Conservation (phyloP, 2,888 invertebrate species). For the Agriotes lineatus region DNA sequence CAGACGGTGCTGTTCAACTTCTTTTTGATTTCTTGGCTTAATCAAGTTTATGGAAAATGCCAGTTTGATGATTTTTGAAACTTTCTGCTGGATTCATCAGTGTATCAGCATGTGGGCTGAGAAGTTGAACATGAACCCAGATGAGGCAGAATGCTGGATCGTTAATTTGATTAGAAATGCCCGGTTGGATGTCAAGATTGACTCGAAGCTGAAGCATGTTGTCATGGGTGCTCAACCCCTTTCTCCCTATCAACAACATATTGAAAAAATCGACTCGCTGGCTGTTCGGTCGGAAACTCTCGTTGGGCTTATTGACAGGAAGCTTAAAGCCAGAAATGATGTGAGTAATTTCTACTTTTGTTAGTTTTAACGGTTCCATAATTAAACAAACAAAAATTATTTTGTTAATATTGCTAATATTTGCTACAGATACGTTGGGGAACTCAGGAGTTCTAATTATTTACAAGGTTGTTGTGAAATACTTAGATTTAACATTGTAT, state of each 20-base stretch:
- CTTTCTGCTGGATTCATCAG: constrained; percentile 99
- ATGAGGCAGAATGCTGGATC: constrained; percentile 99
- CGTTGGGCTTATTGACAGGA: constrained; percentile 86
- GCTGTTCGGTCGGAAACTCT: constrained; percentile 97
- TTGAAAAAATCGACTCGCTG: constrained; percentile 97
- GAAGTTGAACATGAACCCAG: constrained; percentile 97
- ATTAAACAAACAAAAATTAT: neutral
- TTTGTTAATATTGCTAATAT: constrained; percentile 32
- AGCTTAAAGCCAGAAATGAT: constrained; percentile 81
- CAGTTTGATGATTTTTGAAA: constrained; percentile 98
- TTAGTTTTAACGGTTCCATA: neutral
- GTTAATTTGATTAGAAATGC: constrained; percentile 99
- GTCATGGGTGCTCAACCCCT: constrained; percentile 99
- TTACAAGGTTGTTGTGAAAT: too few relatives aligned
- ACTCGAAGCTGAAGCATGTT: constrained; percentile 97
- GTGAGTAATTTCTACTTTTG: constrained; percentile 55
- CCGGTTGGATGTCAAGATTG: constrained; percentile 98
- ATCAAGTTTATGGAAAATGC: constrained; percentile 99
- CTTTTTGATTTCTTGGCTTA: constrained; percentile 95
- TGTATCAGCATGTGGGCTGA: constrained; percentile 99
- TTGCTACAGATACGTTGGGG: constrained; percentile 77
- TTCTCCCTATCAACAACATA: constrained; percentile 98
- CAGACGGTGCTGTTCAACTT: constrained; percentile 94
- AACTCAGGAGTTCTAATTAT: constrained; percentile 72
- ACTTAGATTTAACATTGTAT: too few relatives aligned